A percentile compares a stretch with the other conserved stretches of the same genome.
These are phyloP conservation scores for Euthynnus affinis DNA, from an alignment of 2,797 vertebrate species.

Conservation along the genomic window DNA sequence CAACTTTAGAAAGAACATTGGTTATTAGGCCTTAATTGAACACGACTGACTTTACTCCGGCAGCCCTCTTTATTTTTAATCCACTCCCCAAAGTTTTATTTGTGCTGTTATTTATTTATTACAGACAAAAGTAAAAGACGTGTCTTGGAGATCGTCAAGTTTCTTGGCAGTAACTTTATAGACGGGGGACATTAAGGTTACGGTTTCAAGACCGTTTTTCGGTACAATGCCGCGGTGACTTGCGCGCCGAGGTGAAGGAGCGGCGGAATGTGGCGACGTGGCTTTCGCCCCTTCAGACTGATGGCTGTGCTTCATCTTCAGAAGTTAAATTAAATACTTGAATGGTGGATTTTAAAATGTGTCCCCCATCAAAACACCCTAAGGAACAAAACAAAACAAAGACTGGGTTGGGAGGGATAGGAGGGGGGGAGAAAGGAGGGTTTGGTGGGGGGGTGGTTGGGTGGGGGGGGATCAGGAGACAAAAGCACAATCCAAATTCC, in stretches of 20 bases:
- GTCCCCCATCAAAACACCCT: constrained; percentile 68
- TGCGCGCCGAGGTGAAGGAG: neutral
- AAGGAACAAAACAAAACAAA: constrained; percentile 76
- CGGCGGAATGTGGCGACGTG: neutral
- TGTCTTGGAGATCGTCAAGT: constrained; percentile 52
- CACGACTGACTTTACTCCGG: constrained; percentile 77
- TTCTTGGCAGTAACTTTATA: constrained; percentile 67
- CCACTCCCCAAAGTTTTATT: constrained; percentile 80
- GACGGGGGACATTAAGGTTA: constrained; percentile 37
- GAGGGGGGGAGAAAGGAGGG: neutral
- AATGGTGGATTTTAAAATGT: constrained; percentile 61
- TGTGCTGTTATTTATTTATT: constrained; percentile 83
- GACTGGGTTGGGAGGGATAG: constrained; percentile 29
- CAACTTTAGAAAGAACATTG: constrained; percentile 80
- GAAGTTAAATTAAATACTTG: constrained; percentile 60
- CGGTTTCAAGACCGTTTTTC: neutral
- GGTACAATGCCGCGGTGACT: neutral
- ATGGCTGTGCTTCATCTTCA: constrained; percentile 40
- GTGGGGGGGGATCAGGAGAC: constrained; percentile 31
- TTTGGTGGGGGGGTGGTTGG: neutral
- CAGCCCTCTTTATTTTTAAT: constrained; percentile 76
- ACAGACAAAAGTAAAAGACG: constrained; percentile 73
- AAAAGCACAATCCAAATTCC: constrained; percentile 70
- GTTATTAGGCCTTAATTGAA: constrained; percentile 85
- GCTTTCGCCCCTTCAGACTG: constrained; percentile 20